Base-by-base conservation (phyloP, 2,888 invertebrate species). In the Junonia oenone region DNA sequence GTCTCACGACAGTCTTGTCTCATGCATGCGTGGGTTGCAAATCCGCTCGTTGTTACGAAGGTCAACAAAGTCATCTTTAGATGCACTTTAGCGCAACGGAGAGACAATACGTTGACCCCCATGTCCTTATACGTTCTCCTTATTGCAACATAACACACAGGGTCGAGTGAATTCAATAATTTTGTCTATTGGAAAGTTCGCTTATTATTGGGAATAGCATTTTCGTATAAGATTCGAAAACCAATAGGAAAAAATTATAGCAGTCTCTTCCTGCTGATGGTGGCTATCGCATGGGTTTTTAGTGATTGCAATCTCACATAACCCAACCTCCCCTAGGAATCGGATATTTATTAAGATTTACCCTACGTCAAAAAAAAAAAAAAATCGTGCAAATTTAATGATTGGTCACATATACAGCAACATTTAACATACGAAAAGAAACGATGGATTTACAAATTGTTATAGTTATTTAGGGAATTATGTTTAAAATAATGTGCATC, bases 101-200 rank as follows among this genome's bases (percentile, higher is more conserved):
- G 68, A 67, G 72, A 72, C 69, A 72, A 72, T 69, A 59, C 69
- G 55, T 68, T 69, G 73, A 72, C 71, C 73, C 68, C 63, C 57
- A 61, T 58, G 63, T 65, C 63, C 65, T 66, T 63, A 62, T 62
- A 65, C 63, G 65, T 66, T 65, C 65, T 61, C 64, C 51, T 38
- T 59, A 46, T 68, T 68, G 59, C 66, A 57, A 66, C 68, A 67
- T 57, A 63, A 50, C 54, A 49, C 43, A 57, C 52, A 58, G 61
- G 59, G 49, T 58, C 60, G 51, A 22, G 43, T 26, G n/a, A 26
- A 43, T 43, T 50, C 38, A 47, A 58, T 56, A 37, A 54, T 54
- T 40, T 60, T 56, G 50, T 47, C 58, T 33, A 45, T 59, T 61
- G 56, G 51, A 51, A 49, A 52, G 58, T 52, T 56, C 3, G 0